Conservation (phyloP, 1,140 invertebrate genomes). For the Zaprionus taronus region DNA sequence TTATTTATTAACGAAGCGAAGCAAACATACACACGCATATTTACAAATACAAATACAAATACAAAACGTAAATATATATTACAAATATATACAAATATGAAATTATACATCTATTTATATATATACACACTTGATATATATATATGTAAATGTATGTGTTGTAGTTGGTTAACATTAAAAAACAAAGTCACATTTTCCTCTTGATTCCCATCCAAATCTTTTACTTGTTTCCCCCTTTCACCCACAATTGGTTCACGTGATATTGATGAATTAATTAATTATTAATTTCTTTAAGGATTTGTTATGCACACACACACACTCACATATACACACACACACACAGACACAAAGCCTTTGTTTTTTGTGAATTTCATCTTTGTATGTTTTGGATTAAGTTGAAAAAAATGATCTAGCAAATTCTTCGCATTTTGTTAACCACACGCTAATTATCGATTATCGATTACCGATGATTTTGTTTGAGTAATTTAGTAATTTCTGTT, state of each 20-base stretch:
- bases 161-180: conserved; percentile 44
- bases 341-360: conserved; percentile 21
- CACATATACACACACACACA: neutral
- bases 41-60: conserved; percentile 50
- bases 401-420: conserved; percentile 24
- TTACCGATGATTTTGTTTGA: conserved; percentile 36
- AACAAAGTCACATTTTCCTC: conserved; percentile 47
- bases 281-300: conserved; percentile 35
- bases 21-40: conserved; percentile 56
- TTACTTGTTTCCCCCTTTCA: conserved; percentile 21
- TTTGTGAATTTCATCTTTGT: conserved; percentile 30
- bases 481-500: conserved; percentile 62
- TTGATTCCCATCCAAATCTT: conserved; percentile 4
- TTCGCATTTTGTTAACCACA: conserved; percentile 44
- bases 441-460: conserved; percentile 32
- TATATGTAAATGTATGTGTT: conserved; percentile 59
- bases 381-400: conserved; percentile 19
- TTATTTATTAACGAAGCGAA: conserved; percentile 64
- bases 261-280: conserved; percentile 51
- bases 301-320: conserved; percentile 24
- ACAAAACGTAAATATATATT: conserved; percentile 54
- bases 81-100: conserved; percentile 71
- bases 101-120: conserved; percentile 53
- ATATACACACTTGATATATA: conserved; percentile 56
- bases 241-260: conserved; percentile 59